Base-by-base conservation (phyloP, 2,113 vertebrate genomes). In the Emydocephalus ijimae region DNA sequence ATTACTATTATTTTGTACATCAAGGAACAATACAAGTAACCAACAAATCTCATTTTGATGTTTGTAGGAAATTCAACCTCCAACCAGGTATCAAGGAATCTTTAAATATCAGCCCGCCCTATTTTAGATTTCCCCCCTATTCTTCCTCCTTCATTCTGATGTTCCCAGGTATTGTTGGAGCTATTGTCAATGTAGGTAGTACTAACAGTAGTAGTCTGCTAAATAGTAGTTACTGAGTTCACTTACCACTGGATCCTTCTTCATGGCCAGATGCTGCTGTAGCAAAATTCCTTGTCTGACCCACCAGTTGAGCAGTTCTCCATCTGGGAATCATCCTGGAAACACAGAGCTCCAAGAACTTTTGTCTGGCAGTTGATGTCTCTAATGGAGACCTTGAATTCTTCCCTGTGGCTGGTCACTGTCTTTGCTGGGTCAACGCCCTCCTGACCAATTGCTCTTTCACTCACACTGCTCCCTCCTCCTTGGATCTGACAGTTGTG, bases 281-380 rank as follows among this genome's bases (percentile, higher is more conserved):
- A 21, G 92, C 89, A 43, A 93, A 57, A 8, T 52, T 90, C 39
- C 89, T 85, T 18, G 45, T 24, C 5, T 23, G 81, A 5, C 45
- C 81, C 23, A 90, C n/a, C 81, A 90, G 92, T 18, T 57, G 89
- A 64, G 43, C 12, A 3, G 56, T 48, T 57, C 29, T 64, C 81
- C 55, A 61, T n/a, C 55, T 86, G 52, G 88, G 81, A 64, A 64
- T 54, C 92, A 93, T 93, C 15, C 26, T 29, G n/a, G 24, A 90
- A 87, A n/a, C 26, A 24, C 74, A 43, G 39, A 39, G 2, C 20
- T 43, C 20, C n/a, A 6, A 55, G 50, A 11, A 56, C 26, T 20
- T 69, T 43, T 50, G 20, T 26, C 3, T 4, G 1, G 34, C 29
- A 24, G 74, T 48, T 11, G 18, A 15, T n/a, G 48, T 43, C 10